Conservation (phyloP, 2,797 vertebrate genomes). For the Schizopygopsis malacanthus region DNA sequence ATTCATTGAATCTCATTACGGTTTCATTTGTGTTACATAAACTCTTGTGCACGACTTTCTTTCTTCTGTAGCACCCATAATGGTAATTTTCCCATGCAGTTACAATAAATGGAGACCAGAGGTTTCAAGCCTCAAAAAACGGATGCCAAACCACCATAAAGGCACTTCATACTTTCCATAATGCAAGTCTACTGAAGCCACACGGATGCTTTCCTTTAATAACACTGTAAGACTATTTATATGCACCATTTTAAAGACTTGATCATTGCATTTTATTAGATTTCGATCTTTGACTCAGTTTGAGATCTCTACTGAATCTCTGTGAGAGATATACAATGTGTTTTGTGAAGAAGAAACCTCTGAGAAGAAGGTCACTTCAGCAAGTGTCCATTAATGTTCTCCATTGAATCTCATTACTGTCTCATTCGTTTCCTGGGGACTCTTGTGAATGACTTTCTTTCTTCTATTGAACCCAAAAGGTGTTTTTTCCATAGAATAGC, state of each 20-base stretch:
- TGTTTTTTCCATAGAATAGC: too few species aligned
- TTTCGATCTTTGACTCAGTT: not conserved
- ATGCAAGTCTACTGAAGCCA: not conserved
- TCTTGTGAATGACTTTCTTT: not conserved
- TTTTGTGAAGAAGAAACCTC: too few species aligned
- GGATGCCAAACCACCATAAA: not conserved
- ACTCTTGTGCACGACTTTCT: not conserved
- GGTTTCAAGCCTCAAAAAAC: not conserved
- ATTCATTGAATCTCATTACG: not conserved
- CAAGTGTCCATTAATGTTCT: too few species aligned
- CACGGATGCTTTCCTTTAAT: not conserved
- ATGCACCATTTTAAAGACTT: not conserved
- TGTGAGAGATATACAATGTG: too few species aligned
- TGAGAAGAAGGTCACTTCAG: too few species aligned
- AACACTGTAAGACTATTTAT: not conserved
- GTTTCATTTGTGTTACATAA: not conserved
- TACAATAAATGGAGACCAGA: not conserved
- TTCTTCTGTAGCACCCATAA: not conserved
- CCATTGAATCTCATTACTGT: not conserved
- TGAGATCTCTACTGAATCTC: not conserved
- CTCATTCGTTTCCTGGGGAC: not conserved
- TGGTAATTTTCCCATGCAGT: not conserved
- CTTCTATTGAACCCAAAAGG: not conserved
- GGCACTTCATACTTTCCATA: not conserved
- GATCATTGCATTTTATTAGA: not conserved